Conservation (phyloP, 2,888 invertebrate genomes). For the Athripsodes cinereus region DNA sequence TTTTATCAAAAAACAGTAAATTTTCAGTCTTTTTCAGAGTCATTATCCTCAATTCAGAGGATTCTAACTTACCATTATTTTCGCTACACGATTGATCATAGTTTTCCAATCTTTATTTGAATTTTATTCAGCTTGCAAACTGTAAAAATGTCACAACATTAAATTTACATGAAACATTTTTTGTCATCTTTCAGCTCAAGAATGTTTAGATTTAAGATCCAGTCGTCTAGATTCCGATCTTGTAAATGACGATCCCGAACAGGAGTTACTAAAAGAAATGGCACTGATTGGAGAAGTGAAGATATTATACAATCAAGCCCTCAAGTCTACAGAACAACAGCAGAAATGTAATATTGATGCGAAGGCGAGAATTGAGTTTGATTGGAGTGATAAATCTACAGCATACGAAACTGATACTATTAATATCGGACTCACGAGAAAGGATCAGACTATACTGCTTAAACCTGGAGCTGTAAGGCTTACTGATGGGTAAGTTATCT, state of each 20-base stretch:
- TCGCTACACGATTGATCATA: no score
- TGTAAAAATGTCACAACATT: no score
- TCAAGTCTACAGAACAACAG: constrained; percentile 64
- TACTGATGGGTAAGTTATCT: constrained; percentile 57
- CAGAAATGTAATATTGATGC: constrained; percentile 69
- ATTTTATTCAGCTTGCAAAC: no score
- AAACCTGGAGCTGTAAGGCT: constrained; percentile 75
- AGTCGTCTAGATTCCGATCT: constrained; percentile 67
- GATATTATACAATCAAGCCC: constrained; percentile 53
- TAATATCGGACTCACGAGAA: constrained; percentile 63
- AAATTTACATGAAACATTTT: no score
- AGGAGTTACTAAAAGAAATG: constrained; percentile 69
- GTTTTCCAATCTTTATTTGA: no score
- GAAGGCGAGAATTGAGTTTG: constrained; percentile 77
- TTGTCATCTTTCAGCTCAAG: constrained; percentile 53
- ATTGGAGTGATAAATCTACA: constrained; percentile 87
- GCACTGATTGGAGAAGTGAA: constrained; percentile 64
- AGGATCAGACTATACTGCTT: constrained; percentile 66
- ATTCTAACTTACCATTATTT: no score
- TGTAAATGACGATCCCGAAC: constrained; percentile 69
- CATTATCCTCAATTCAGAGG: no score
- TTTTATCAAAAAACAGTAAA: no score
- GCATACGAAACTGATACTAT: constrained; percentile 69
- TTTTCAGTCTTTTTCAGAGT: no score
- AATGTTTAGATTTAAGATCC: constrained; percentile 66